Evolutionary conservation across 2,888 invertebrate genomes (phyloP), one percentile per base, ranked within the genome.

Genomic region (Sinodicranocentrus sp.): DNA sequence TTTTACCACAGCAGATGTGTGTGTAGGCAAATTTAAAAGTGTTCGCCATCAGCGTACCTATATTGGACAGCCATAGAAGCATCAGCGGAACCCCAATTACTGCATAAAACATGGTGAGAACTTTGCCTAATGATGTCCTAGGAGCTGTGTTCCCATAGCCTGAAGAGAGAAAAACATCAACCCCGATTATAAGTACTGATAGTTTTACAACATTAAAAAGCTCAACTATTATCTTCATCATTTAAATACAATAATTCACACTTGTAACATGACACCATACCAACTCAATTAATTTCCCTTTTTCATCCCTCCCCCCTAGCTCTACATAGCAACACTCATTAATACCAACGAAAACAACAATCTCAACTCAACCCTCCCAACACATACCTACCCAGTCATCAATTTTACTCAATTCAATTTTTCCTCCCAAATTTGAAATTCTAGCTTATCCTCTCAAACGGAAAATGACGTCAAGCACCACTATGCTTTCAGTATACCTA

Each of bases 81-180:
- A 96, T 96, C 78, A 97, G 91, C 3, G 97, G 97, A 68, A 97
- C 96, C 15, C 97, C 97, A 80, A 97, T 93, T 76, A 96, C 93
- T 17, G 97, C 96, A 90, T 97, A 97, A 48, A 96, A 92, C 89
- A 97, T 96, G 2, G 97, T 96, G 19, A 95, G 94, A 28, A 96
- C 93, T 90, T 96, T 94, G 2, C 97, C 97, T 28, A 94, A 93
- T 15, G 95, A 93, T 13, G 97, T 97, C 88, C 94, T 93, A 0
- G 97, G 97, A 1, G 96, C 95, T 25, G 96, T 93, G 90, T 95
- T 95, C 67, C 96, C 96, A 90, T 96, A 96, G 86, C 97, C 96
- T 96, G 93, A 1, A 78, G 80, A 10, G 26, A 33, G 8, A 44
- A 25, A 68, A n/a, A n/a, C n/a, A n/a, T n/a, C n/a, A n/a, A n/a